phyloP scores from a whole-genome alignment of 2,113 vertebrate genomes.

The Gulo gulo region DNA sequence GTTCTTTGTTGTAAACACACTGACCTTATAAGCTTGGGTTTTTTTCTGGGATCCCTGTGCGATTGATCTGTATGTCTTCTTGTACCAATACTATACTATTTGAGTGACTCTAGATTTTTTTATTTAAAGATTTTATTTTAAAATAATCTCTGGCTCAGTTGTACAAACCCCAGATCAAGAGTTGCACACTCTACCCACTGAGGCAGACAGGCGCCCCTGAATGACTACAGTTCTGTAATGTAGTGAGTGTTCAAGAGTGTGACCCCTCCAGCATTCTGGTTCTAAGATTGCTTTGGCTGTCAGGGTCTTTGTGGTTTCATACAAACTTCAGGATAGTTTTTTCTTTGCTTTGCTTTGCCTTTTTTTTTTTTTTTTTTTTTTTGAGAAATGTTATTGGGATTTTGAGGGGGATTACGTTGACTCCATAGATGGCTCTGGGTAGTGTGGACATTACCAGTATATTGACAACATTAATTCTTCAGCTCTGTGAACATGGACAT shows the following conservation, averaged over 20 bases:
- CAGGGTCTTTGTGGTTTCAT: neutral
- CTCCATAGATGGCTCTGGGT: neutral
- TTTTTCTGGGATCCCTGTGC: neutral
- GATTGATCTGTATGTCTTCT: neutral
- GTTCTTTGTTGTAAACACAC: neutral
- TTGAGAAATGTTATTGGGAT: neutral
- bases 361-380: neutral
- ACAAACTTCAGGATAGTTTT: neutral
- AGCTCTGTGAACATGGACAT: neutral
- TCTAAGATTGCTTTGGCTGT: neutral
- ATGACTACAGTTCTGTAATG: neutral
- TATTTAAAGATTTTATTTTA: neutral
- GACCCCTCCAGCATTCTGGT: neutral
- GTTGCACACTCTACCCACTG: neutral
- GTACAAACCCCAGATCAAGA: neutral
- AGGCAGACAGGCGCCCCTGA: neutral
- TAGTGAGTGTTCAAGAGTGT: neutral
- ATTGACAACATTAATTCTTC: neutral
- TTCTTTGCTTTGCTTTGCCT: neutral
- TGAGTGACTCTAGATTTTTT: neutral
- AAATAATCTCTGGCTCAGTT: neutral
- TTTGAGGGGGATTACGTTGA: neutral
- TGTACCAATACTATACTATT: neutral
- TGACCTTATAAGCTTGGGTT: neutral
- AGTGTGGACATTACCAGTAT: neutral